Base-by-base conservation (phyloP, 2,113 vertebrate species). In the Ailuropoda melanoleuca region DNA sequence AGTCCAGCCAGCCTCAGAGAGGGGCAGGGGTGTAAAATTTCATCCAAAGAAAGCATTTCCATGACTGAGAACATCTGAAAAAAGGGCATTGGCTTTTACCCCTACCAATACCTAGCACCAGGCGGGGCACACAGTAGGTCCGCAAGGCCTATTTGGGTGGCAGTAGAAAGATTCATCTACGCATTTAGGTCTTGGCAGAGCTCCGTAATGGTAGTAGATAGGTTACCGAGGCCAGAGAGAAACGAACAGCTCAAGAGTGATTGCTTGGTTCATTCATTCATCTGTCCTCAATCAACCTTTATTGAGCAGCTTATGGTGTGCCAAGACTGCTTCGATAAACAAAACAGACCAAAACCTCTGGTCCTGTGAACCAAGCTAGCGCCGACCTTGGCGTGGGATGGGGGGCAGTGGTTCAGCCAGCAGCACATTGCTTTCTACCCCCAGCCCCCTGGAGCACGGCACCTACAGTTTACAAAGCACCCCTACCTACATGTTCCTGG, bases 381-480 rank as follows among this genome's bases (percentile, higher is more conserved):
- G 23, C 14, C 46, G 90, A n/a, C 31, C 66, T 29, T 21, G 31
- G 75, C 0, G 0, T 12, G 39, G 64, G 24, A 18, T 8, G 29
- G 48, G 48, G 21, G 19, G 39, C 46, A 9, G 58, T 6, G 66
- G 48, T 18, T 37, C 37, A n/a, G 14, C 26, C 48, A 19, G 68
- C 13, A 50, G 64, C 34, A 1, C 18, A 0, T 4, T 2, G 26
- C 55, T 75, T 81, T 58, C 84, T 64, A 14, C n/a, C 56, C 10
- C 64, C 4, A 6, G 3, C 21, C 26, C 6, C 5, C 46, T 0
- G 3, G 58, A 55, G 26, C 62, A 19, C 31, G 0, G 3, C 24
- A 21, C 23, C 2, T 19, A 48, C 15, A 8, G 78, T 77, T 93
- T 18, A 19, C 64, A 70, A 77, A 95, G 84, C 84, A 43, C 37